Conservation (phyloP, 1,140 invertebrate species). For the Theocolax elegans region DNA sequence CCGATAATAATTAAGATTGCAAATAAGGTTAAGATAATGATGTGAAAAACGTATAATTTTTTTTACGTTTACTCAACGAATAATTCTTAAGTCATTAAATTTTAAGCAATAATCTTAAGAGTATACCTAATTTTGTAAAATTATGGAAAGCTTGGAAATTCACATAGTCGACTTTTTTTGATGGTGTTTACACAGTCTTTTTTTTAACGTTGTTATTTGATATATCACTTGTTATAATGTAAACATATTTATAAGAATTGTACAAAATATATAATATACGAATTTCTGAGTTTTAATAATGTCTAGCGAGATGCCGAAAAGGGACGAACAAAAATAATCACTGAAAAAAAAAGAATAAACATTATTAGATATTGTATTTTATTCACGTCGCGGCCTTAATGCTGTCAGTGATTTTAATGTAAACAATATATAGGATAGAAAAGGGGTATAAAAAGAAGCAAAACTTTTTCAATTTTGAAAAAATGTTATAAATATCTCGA, state of each 20-base stretch:
- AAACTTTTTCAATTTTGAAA: not conserved
- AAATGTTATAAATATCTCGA: too few species aligned
- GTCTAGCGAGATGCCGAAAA: too few species aligned
- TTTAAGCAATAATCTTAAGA: not conserved
- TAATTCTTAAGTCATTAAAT: slow-evolving; percentile 22
- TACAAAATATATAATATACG: slow-evolving; percentile 4
- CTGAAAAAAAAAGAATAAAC: not conserved
- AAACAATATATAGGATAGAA: too few species aligned
- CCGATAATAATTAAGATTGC: too few species aligned
- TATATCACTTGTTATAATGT: slow-evolving; percentile 11
- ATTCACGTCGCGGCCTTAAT: not conserved
- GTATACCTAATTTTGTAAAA: slow-evolving; percentile 4
- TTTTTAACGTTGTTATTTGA: slow-evolving; percentile 18
- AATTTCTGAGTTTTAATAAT: not conserved
- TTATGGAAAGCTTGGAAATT: not conserved
- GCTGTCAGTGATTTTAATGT: not conserved
- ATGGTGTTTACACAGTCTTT: slow-evolving; percentile 1
- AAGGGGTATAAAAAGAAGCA: too few species aligned
- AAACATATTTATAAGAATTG: slow-evolving; percentile 23
- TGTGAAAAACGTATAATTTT: too few species aligned
- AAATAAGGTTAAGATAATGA: too few species aligned
- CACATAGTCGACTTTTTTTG: not conserved
- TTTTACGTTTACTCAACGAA: not conserved
- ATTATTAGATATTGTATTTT: slow-evolving; percentile 10
- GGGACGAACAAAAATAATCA: not conserved